phyloP scores from a whole-genome alignment of 2,113 vertebrate species.

The Mormyrus lacerda region DNA sequence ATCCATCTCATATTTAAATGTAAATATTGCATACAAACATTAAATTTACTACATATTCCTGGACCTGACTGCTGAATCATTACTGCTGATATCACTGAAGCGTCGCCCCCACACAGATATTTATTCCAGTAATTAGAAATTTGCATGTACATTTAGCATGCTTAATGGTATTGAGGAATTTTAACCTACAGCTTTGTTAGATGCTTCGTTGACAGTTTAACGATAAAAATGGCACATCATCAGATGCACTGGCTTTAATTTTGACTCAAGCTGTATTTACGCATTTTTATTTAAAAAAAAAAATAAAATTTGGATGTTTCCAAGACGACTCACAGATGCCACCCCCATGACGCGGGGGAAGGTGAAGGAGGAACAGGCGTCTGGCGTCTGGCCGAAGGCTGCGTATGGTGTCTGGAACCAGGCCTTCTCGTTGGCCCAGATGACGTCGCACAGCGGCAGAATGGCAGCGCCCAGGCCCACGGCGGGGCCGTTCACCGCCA shows the following conservation, averaged over 20 bases:
- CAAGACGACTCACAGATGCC: slow-evolving; percentile 77
- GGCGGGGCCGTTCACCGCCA: slow-evolving; percentile 90
- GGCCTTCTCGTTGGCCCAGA: slow-evolving; percentile 97
- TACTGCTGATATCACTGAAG: not conserved
- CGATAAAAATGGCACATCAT: not conserved
- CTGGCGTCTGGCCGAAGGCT: slow-evolving; percentile 89
- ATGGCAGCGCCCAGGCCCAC: slow-evolving; percentile 90
- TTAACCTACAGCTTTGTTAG: not conserved
- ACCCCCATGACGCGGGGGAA: slow-evolving; percentile 94
- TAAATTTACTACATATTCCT: not conserved
- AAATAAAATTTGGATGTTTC: not conserved
- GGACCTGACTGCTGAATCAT: not conserved
- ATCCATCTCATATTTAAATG: not conserved
- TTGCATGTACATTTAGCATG: not conserved
- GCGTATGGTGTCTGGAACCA: slow-evolving; percentile 98
- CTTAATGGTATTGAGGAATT: not conserved
- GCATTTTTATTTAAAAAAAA: not conserved
- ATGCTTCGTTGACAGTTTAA: not conserved
- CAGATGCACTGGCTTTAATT: not conserved
- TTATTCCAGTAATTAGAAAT: not conserved
- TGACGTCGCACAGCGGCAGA: slow-evolving; percentile 90
- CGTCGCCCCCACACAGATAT: not conserved
- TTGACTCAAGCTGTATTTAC: not conserved
- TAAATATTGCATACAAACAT: not conserved
- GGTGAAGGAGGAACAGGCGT: slow-evolving; percentile 86